Evolutionary conservation across 2,888 invertebrate species (phyloP), one percentile per base, ranked within the genome.

Genomic region (Chironomus riparius): DNA sequence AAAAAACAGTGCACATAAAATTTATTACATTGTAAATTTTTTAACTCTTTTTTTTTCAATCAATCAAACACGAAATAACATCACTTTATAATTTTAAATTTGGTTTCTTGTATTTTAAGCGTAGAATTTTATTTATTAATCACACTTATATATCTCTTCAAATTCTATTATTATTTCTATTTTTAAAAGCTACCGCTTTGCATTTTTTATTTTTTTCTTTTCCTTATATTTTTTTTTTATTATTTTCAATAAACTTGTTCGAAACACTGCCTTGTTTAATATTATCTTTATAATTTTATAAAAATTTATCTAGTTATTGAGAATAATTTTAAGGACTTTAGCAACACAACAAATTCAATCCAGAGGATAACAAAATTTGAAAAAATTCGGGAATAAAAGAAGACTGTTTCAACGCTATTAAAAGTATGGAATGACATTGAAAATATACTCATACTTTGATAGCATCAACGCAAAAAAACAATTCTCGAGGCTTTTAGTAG

Each of bases 381-480:
- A n/a, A n/a, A n/a, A 48, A 62, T 74, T 74, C 68, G 74, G 74
- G 74, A 74, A 74, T 65, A 73, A 74, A 74, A 68, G 47, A 74
- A 68, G 68, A 47, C 68, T 74, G 38, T n/a, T 68, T 74, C 74
- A 74, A 62, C 28, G 62, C 74, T 74, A 74, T 74, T 74, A 74
- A 74, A 74, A 74, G 47, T 68, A 68, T 74, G 74, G 74, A 74
- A 74, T 74, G 74, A 74, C 74, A 74, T 74, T 74, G 74, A 74
- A 74, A 74, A 74, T 38, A 68, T 18, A 47, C 74, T 24, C 65
- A 68, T 48, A 74, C 73, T 15, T n/a, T 28, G 65, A 68, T 65
- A 65, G 68, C 61, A 38, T 47, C 74, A 28, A 74, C 74, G 74
- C 74, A 62, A 74, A 56, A 48, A 56, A 74, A 74, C 48, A 68